Evolutionary conservation across 2,797 vertebrate genomes (phyloP).

Genomic region (Caiman crocodilus): DNA sequence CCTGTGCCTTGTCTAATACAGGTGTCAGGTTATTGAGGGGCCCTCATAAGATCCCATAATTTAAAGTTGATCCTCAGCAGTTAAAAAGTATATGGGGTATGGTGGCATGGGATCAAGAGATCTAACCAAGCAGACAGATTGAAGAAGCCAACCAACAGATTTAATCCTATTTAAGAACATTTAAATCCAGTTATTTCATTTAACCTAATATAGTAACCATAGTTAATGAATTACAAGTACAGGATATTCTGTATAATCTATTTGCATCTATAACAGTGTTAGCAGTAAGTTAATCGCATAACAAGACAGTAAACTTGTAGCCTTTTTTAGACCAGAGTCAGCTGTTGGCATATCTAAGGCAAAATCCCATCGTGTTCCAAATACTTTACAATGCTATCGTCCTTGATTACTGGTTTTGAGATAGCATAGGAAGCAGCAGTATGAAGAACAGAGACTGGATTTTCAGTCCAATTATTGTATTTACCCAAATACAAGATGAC

Average conservation of each 20-base stretch:
- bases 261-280: constrained; percentile 34
- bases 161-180: neutral
- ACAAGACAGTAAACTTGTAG: constrained; percentile 42
- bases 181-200: neutral
- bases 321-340: constrained; percentile 37
- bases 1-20: constrained; percentile 48
- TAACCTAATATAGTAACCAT: neutral
- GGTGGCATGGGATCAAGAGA: neutral
- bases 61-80: neutral
- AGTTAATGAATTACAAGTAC: neutral
- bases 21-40: constrained; percentile 19
- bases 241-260: neutral
- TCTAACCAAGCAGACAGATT: rapidly evolving
- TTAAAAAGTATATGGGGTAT: neutral
- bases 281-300: constrained; percentile 43
- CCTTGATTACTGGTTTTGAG: neutral
- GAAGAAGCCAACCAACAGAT: neutral
- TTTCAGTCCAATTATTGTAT: neutral
- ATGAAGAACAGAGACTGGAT: neutral
- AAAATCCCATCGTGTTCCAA: neutral
- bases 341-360: neutral
- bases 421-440: neutral
- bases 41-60: neutral
- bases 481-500: no score
- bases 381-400: neutral